Evolutionary conservation across 2,113 vertebrate species (phyloP), one percentile per base, ranked within the genome.

Genomic region (Dissostichus mawsoni): DNA sequence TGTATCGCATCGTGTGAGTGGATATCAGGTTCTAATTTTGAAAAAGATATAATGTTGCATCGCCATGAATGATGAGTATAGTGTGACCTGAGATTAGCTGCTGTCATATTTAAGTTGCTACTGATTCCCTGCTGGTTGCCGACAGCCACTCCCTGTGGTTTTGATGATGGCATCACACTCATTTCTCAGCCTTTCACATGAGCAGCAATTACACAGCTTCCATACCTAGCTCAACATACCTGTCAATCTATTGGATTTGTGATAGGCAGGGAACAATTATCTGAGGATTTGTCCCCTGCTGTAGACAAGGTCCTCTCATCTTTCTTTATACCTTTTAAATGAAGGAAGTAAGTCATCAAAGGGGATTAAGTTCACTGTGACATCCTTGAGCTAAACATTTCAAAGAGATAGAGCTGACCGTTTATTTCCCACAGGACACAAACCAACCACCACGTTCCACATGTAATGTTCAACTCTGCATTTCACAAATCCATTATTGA

Each of bases 351-450:
- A 20, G 11, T 52, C 25, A n/a, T 18, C 4, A 16, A 50, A 20
- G 4, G 2, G 58, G 29, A 78, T 67, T 65, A 17, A 41, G 45
- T 14, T 29, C 16, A n/a, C 69, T 18, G 4, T 2, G 23, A 5
- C 25, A n/a, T 57, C 33, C 12, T 62, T 23, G 57, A 63, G 52
- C 13, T 64, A 11, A 36, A 25, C 50, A 50, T 67, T 62, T 79
- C 11, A 62, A 73, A 63, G 16, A 47, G 20, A 55, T 14, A 20
- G 70, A 62, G 1, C 13, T 9, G 2, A 11, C 0, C 1, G 1
- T 80, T 79, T 61, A 74, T 81, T 84, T 79, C 68, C 36, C 52
- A 55, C 29, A 33, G 71, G 53, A 77, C 57, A n/a, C 11, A 18
- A 78, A 58, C 41, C 11, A 5, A 13, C 25, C 13, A 65, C 20